Conservation (phyloP, 2,797 vertebrate species). For the Loriculus beryllinus region DNA sequence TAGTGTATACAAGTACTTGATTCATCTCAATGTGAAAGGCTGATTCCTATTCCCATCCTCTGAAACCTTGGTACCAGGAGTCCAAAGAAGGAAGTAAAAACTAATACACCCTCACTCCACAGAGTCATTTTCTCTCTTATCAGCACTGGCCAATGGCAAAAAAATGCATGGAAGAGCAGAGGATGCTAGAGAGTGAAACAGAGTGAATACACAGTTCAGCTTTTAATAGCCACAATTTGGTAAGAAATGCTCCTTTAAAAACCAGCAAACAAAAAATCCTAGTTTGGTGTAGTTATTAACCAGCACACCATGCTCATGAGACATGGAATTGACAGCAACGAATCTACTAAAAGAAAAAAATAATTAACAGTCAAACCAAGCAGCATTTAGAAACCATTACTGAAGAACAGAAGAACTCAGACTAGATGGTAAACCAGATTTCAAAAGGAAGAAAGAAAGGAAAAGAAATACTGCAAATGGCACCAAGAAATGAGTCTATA, state of each 20-base stretch:
- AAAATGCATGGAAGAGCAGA: not conserved
- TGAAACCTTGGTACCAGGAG: not conserved
- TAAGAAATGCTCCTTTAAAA: not conserved
- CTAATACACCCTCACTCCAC: not conserved
- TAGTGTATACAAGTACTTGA: not conserved
- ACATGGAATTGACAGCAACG: not conserved
- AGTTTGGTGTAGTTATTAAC: not conserved
- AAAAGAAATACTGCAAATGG: not conserved
- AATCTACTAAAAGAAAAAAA: not conserved
- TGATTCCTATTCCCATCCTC: not conserved
- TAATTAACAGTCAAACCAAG: not conserved
- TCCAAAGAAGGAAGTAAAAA: not conserved
- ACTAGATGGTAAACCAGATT: not conserved
- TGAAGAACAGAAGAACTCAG: not conserved
- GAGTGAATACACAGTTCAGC: not conserved
- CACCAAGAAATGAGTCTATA: not conserved
- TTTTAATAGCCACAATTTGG: not conserved
- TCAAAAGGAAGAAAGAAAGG: not conserved
- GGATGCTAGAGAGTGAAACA: not conserved
- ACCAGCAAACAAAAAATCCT: not conserved
- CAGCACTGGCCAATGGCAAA: not conserved
- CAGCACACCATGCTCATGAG: not conserved
- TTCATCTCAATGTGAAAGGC: not conserved
- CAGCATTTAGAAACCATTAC: not conserved
- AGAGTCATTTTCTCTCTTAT: not conserved